Percentiles rank a stretch among this genome's conserved stretches.
Conservation (phyloP, 2,888 invertebrate species). For the Liposcelis brunnea region DNA sequence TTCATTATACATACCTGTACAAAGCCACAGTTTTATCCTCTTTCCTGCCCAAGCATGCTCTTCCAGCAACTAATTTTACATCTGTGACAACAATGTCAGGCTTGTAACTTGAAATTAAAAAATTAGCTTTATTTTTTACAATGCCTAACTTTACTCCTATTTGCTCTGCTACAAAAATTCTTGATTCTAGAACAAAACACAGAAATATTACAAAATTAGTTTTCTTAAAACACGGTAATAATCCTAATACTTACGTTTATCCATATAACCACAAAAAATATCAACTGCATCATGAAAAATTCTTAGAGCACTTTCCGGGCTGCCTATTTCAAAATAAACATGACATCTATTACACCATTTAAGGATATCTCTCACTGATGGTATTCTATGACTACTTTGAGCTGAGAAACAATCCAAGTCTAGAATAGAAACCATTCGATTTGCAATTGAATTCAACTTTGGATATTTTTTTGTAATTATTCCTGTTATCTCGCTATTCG, state of each 20-base stretch:
- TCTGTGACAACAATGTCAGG: conserved; percentile 39
- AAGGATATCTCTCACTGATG: conserved; percentile 54
- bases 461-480: conserved; percentile 24
- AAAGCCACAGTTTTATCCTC: conserved; percentile 23
- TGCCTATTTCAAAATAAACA: conserved; percentile 53
- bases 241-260: not conserved
- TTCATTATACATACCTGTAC: conserved; percentile 21
- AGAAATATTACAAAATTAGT: not conserved
- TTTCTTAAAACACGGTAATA: not conserved
- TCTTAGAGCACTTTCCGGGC: conserved; percentile 45
- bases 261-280: conserved; percentile 53
- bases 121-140: conserved; percentile 62
- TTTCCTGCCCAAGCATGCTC: conserved; percentile 19
- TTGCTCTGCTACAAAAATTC: not conserved
- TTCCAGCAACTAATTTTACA: not conserved
- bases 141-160: conserved; percentile 42
- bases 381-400: not conserved
- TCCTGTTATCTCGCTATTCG: too few relatives aligned
- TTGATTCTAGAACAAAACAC: not conserved
- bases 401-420: conserved; percentile 22
- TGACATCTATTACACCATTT: conserved; percentile 77
- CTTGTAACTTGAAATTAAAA: conserved; percentile 60
- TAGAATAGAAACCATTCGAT: conserved; percentile 67
- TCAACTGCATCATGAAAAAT: conserved; percentile 81
- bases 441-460: conserved; percentile 48